These are phyloP conservation scores for Hyles euphorbiae DNA, from an alignment of 1,140 invertebrate species.

Conservation along the genomic window DNA sequence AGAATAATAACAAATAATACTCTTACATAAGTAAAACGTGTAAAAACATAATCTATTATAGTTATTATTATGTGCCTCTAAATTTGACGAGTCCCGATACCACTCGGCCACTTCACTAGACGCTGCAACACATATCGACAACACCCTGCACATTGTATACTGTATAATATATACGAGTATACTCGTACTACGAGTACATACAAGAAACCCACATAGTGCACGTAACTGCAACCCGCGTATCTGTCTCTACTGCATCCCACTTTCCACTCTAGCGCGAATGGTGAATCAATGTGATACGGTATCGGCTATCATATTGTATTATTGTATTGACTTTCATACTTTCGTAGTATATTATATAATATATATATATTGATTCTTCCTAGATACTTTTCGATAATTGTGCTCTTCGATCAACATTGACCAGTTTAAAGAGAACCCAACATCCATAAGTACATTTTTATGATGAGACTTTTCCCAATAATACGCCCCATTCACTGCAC, in stretches of 20 bases:
- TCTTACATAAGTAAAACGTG: constrained; percentile 53
- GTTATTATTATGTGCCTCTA: constrained; percentile 54
- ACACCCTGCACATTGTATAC: constrained; percentile 6
- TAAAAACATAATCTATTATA: constrained; percentile 37
- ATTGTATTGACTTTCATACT: constrained; percentile 35
- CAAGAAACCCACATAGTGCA: no score
- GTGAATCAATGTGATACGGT: constrained; percentile 38
- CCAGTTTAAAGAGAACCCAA: constrained; percentile 1
- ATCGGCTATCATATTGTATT: constrained; percentile 33
- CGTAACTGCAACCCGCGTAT: not conserved
- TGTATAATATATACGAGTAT: not conserved
- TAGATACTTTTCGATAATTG: constrained; percentile 28
- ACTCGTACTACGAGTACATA: no score
- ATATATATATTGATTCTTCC: constrained; percentile 32
- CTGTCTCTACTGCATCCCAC: constrained; percentile 7
- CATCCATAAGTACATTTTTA: no score
- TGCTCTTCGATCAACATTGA: constrained; percentile 27
- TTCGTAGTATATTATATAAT: constrained; percentile 18
- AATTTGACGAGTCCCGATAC: constrained; percentile 34
- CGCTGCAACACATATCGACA: constrained; percentile 17
- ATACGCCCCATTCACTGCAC: no score
- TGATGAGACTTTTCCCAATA: no score
- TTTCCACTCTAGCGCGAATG: constrained; percentile 10
- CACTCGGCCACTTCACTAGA: constrained; percentile 8
- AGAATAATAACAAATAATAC: constrained; percentile 50